Base-by-base conservation (phyloP, 2,113 vertebrate genomes). In the Amazona vittata region DNA sequence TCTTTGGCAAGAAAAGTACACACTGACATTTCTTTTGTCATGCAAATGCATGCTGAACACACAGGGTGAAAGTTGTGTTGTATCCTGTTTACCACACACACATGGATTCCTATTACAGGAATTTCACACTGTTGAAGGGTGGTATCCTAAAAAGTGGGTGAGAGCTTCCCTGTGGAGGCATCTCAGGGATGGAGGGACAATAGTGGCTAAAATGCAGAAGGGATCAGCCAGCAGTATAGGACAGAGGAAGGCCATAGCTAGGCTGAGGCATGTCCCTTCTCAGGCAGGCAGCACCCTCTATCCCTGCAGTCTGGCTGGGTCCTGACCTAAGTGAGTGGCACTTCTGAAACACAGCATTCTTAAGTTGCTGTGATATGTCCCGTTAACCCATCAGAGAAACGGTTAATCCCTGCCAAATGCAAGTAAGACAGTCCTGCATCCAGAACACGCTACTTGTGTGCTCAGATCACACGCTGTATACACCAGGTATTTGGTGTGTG, bases 261-360 rank as follows among this genome's bases (percentile, higher is more conserved):
- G 43, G 52, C 25, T 33, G 31, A 62, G 14, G 26, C 31, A 55
- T n/a, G 39, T 5, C 16, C 33, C 20, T 76, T 39, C 43, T 73
- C 1, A 1, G 28, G 49, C n/a, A 41, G 10, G 24, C 0, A 9
- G 31, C 31, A 59, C 7, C 8, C 37, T 26, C 43, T 55, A 0
- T 15, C 60, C 15, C 44, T 26, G 71, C 41, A 29, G 10, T 15
- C n/a, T 76, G 62, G 12, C 29, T 55, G 29, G 5, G 33, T 60
- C 60, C 50, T 19, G 57, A 52, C 25, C 4, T 31, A 75, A 85
- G 67, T 8, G 1, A 35, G 15, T 3, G 8, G 11, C n/a, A 50
- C 6, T 47, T 79, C 59, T 60, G 69, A 53, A 83, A 47, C 15
- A 28, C 2, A 0, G 17, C 7, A 0, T 19, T 3, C 25, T 80